Conservation (phyloP, 2,113 vertebrate species). For the Oreochromis niloticus region DNA sequence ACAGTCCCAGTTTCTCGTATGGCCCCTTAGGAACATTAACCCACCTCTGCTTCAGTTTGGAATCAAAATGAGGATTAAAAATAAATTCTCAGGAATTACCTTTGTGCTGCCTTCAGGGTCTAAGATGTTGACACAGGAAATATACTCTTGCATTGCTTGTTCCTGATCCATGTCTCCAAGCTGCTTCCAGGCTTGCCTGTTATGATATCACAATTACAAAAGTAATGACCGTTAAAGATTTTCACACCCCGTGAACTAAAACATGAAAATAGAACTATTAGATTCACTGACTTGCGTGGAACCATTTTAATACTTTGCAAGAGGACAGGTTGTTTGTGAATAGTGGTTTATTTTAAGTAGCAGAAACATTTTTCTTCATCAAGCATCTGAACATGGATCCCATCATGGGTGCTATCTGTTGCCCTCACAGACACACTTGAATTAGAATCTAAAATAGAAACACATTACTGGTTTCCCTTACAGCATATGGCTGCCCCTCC, state of each 20-base stretch:
- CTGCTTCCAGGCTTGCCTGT: constrained; percentile 95
- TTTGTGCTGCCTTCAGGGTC: constrained; percentile 86
- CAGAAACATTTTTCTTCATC: background rate
- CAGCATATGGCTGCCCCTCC: no score
- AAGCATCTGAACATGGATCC: background rate
- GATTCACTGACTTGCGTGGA: background rate
- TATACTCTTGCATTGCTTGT: constrained; percentile 93
- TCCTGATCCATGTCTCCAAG: constrained; percentile 83
- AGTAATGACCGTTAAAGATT: background rate
- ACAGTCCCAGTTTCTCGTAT: background rate
- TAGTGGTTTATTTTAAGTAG: background rate
- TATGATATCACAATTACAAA: background rate
- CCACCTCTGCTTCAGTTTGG: background rate
- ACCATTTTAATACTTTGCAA: fast-evolving
- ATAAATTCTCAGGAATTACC: constrained; percentile 65
- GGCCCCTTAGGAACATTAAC: background rate
- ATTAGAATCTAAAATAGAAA: background rate
- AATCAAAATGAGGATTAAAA: background rate
- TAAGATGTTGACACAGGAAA: constrained; percentile 83
- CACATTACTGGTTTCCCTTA: no score
- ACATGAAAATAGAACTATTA: background rate
- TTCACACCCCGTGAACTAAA: fast-evolving
- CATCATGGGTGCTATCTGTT: background rate
- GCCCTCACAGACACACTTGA: no score
- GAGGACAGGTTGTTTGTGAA: background rate